Percentiles rank a stretch among this genome's conserved stretches.
These are phyloP conservation scores for Philereme transversata DNA, from an alignment of 2,888 invertebrate species.

Conservation along the genomic window DNA sequence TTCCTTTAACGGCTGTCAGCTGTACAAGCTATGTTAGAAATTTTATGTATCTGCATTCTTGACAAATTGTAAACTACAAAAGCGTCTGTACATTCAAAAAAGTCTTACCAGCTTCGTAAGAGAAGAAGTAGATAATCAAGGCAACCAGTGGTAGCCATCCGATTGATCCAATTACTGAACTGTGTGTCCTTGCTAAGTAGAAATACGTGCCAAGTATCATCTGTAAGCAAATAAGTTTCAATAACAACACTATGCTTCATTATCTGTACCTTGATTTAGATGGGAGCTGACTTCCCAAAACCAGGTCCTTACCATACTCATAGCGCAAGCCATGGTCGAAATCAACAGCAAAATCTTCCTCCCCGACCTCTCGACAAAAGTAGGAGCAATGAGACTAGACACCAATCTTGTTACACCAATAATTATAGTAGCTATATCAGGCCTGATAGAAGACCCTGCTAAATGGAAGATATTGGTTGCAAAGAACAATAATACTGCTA, in stretches of 20 bases:
- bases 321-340: constrained; percentile 36
- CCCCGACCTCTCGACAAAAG: constrained; percentile 26
- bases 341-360: constrained; percentile 9
- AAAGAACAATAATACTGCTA: constrained; percentile 47
- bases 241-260: no score
- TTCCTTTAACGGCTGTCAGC: no score
- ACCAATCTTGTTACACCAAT: constrained; percentile 49
- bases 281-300: no score
- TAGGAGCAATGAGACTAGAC: constrained; percentile 46
- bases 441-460: constrained; percentile 47
- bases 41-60: no score
- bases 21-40: no score
- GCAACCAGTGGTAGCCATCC: constrained; percentile 53
- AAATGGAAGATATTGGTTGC: constrained; percentile 51
- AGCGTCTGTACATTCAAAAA: no score
- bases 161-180: constrained; percentile 32
- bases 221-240: constrained; percentile 34
- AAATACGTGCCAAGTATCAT: constrained; percentile 36
- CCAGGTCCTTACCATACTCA: constrained; percentile 58
- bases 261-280: no score
- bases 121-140: constrained; percentile 50
- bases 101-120: constrained; percentile 50
- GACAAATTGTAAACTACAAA: no score
- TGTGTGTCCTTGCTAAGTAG: constrained; percentile 40
- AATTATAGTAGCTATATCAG: constrained; percentile 52